Percentiles rank a stretch among this genome's conserved stretches.
Evolutionary conservation across 2,797 vertebrate species (phyloP).

Genomic region (Hemitrygon akajei): DNA sequence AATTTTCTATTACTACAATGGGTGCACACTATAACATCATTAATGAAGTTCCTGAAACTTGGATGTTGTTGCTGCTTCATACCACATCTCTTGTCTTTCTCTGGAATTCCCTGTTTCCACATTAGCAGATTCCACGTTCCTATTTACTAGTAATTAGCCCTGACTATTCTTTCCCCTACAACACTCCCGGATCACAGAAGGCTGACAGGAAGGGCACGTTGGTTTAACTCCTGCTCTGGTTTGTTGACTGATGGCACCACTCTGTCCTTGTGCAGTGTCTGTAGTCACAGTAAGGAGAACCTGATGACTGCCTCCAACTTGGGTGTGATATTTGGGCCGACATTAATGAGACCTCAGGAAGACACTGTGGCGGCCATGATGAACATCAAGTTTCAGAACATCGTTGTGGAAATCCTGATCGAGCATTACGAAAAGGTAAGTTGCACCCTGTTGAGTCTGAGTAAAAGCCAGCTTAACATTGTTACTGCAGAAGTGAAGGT

Average conservation of each 20-base stretch:
- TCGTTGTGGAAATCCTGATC: constrained; percentile 91
- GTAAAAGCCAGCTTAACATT: not conserved
- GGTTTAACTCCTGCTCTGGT: not conserved
- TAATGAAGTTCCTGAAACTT: too few relatives aligned
- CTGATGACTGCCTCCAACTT: constrained; percentile 92
- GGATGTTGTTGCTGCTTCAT: too few relatives aligned
- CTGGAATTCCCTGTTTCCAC: too few relatives aligned
- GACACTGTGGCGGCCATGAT: constrained; percentile 97
- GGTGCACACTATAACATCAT: too few relatives aligned
- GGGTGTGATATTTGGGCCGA: constrained; percentile 94
- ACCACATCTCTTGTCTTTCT: too few relatives aligned
- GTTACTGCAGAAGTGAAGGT: not conserved
- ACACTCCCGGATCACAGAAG: not conserved
- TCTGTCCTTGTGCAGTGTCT: constrained; percentile 64
- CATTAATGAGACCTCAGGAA: constrained; percentile 87
- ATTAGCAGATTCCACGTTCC: too few relatives aligned
- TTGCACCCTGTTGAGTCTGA: not conserved
- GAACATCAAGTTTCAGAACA: constrained; percentile 98
- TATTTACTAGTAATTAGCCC: too few relatives aligned
- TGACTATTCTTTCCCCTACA: too few relatives aligned
- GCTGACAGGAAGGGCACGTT: not conserved
- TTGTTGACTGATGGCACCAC: too few relatives aligned
- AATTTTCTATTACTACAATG: too few relatives aligned
- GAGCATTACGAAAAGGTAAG: constrained; percentile 83
- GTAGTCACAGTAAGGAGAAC: constrained; percentile 80